Evolutionary conservation across 1,140 invertebrate species (phyloP).

Genomic region (Glomeris maerens): DNA sequence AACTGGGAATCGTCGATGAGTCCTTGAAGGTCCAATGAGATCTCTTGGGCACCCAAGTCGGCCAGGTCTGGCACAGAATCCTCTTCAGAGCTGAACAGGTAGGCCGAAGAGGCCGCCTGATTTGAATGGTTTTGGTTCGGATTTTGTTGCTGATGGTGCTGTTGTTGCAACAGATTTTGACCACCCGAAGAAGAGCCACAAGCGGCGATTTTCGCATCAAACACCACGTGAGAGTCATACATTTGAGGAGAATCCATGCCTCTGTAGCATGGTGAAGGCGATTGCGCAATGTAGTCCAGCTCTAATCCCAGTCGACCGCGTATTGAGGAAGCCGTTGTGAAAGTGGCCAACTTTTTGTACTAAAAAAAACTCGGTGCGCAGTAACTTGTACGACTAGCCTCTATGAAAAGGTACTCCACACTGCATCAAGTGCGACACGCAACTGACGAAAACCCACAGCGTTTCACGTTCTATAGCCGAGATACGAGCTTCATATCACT

Average conservation of each 20-base stretch:
- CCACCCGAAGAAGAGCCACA: conserved; percentile 8
- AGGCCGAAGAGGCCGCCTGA: conserved; percentile 13
- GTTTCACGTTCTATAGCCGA: too few relatives aligned
- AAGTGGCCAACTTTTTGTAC: too few relatives aligned
- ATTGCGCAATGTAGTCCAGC: conserved; percentile 6
- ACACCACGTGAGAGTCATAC: conserved; percentile 22
- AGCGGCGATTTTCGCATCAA: not conserved
- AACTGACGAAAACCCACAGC: too few relatives aligned
- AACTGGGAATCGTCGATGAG: conserved; percentile 69
- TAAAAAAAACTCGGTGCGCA: too few relatives aligned
- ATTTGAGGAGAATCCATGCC: conserved; percentile 27
- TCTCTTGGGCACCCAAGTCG: conserved; percentile 73
- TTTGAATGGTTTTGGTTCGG: conserved; percentile 23
- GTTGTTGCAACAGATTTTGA: not conserved
- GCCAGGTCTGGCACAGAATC: conserved; percentile 45
- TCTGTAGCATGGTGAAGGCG: conserved; percentile 20
- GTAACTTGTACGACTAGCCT: too few relatives aligned
- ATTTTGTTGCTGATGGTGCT: conserved; percentile 18
- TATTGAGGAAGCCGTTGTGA: not conserved
- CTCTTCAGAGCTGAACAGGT: conserved; percentile 11
- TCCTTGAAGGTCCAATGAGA: conserved; percentile 63
- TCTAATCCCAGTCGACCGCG: conserved; percentile 3
- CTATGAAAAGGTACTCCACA: too few relatives aligned
- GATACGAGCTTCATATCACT: too few relatives aligned
- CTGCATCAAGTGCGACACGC: too few relatives aligned